phyloP scores from a whole-genome alignment of 2,888 invertebrate species.

The Molorchus minor region DNA sequence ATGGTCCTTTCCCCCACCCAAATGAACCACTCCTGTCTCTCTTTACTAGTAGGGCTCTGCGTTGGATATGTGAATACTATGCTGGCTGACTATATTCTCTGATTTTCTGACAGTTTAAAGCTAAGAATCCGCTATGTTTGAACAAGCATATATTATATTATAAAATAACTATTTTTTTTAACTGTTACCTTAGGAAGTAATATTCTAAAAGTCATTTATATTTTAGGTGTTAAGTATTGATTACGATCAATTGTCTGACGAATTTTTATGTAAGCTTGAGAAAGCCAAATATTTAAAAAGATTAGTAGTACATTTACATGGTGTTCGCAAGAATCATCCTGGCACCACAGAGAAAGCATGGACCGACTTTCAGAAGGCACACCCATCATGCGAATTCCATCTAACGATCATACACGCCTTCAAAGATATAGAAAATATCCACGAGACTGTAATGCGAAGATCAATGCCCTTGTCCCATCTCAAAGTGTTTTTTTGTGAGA shows the following conservation, averaged over 20 bases:
- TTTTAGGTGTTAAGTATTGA: constrained; percentile 66
- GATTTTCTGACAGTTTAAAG: too few species aligned
- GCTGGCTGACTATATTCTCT: too few species aligned
- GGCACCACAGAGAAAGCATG: constrained; percentile 73
- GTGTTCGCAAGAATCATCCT: constrained; percentile 70
- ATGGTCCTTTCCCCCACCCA: too few species aligned
- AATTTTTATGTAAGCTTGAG: constrained; percentile 59
- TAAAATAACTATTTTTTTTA: too few species aligned
- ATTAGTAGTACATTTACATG: constrained; percentile 76
- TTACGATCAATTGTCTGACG: constrained; percentile 67
- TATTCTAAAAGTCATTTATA: too few species aligned
- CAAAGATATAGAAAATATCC: constrained; percentile 70
- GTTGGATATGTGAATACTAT: too few species aligned
- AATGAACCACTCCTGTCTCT: too few species aligned
- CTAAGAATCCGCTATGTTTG: too few species aligned
- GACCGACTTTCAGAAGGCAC: constrained; percentile 66
- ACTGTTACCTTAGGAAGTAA: too few species aligned
- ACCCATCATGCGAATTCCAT: constrained; percentile 69
- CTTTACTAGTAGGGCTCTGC: too few species aligned
- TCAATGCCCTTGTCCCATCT: constrained; percentile 79
- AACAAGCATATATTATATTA: too few species aligned
- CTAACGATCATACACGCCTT: constrained; percentile 75
- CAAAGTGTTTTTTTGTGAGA: constrained; percentile 77
- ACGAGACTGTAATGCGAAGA: constrained; percentile 70
- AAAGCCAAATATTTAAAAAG: constrained; percentile 64